Evolutionary conservation across 2,888 invertebrate species (phyloP).

Genomic region (Drosophila borealis): DNA sequence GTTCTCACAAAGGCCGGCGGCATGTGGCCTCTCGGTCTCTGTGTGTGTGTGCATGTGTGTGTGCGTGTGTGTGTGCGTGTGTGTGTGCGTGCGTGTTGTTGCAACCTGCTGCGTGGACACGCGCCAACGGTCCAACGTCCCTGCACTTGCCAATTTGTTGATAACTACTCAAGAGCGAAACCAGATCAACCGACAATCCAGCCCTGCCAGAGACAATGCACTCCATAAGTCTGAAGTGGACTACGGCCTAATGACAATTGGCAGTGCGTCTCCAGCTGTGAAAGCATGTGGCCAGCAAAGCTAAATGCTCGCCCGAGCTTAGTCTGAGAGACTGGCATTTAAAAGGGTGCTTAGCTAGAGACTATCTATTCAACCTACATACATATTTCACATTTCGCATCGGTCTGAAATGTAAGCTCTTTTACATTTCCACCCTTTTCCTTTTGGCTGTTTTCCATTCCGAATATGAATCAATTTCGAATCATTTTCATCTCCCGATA

Average conservation of each 20-base stretch:
- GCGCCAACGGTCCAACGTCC: conserved; percentile 45
- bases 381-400: no score
- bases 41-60: conserved; percentile 1
- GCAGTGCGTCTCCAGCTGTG: conserved; percentile 33
- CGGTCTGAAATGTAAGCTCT: no score
- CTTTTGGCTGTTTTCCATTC: no score
- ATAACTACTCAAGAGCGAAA: conserved; percentile 67
- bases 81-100: conserved; percentile 5
- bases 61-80: neutral
- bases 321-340: conserved; percentile 2
- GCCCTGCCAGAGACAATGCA: conserved; percentile 10
- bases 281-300: conserved; percentile 37
- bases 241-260: conserved; percentile 33
- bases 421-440: no score
- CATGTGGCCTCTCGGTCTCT: neutral
- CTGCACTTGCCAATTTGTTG: conserved; percentile 76
- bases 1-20: conserved; percentile 61
- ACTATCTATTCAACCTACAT: neutral
- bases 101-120: conserved; percentile 72
- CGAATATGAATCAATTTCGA: no score
- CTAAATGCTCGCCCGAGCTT: conserved; percentile 19
- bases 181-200: conserved; percentile 25
- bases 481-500: no score
- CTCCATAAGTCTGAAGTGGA: conserved; percentile 8
- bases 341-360: neutral